Evolutionary conservation across 2,113 vertebrate genomes (phyloP), one percentile per base, ranked within the genome.

Genomic region (Meriones unguiculatus): DNA sequence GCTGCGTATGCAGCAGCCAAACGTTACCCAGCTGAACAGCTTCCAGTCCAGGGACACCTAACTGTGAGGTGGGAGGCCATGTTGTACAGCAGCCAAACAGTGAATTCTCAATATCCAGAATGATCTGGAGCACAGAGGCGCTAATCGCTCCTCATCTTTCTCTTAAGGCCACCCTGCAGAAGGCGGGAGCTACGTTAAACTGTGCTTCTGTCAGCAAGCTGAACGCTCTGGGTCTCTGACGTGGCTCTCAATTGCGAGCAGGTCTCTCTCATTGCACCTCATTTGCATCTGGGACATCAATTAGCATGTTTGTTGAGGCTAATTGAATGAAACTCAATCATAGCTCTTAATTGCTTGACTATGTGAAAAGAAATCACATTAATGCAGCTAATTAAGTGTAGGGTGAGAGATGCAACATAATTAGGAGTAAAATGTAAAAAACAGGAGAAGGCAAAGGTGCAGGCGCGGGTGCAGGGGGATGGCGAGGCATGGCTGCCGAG

Each of bases 311-410:
- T 99, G 99, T 99, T 98, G 99, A 99, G 99, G 99, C 99, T 99
- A 99, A 99, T 99, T 99, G 99, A 99, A 99, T 99, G 99, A 99
- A 99, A 99, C 99, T 99, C 99, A 99, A 99, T 99, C 99, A 99
- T 99, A 98, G 98, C 99, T 98, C 98, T 99, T 99, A 99, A 99
- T 99, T 99, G 99, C 98, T 99, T 99, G 98, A 99, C 99, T 99
- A 99, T 99, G 99, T 99, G 99, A 99, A 99, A 99, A 99, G 99
- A 99, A 99, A 99, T 99, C 99, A 99, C 99, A 99, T 99, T 99
- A 99, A 99, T 99, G 99, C 98, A 98, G 98, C 99, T 99, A 99
- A 99, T 99, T 99, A 99, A 99, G 99, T 99, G 99, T 99, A 99
- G 98, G 98, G 99, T 99, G 99, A 99, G 98, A 99, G 99, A 99